Conservation (phyloP, 35 echinoderm and acorn worm genomes). For the Heliocidaris tuberculata region DNA sequence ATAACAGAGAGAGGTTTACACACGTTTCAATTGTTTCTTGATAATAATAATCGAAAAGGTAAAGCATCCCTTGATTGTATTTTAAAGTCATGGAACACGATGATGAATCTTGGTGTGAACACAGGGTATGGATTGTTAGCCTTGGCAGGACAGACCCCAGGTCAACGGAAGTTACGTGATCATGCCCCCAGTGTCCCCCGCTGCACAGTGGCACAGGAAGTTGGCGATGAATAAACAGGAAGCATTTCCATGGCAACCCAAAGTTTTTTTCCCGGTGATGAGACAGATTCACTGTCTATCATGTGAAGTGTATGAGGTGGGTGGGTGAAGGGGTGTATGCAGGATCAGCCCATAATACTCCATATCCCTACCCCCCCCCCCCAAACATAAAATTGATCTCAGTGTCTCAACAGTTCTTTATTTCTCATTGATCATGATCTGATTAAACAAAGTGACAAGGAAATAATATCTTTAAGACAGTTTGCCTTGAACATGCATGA, state of each 20-base stretch:
- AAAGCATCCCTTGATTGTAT: too few relatives aligned
- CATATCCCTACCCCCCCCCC: not conserved
- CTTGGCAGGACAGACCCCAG: slow-evolving; percentile 11
- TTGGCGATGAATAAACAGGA: slow-evolving; percentile 40
- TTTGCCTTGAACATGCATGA: not conserved
- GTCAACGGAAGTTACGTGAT: slow-evolving; percentile 38
- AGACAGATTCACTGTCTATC: slow-evolving; percentile 39
- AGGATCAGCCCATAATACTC: not conserved
- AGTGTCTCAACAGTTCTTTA: not conserved
- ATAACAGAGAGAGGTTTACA: too few relatives aligned
- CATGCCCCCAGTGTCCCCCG: not conserved
- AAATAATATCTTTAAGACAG: not conserved
- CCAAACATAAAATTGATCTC: too few relatives aligned
- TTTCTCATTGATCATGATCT: not conserved
- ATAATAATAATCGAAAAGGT: too few relatives aligned
- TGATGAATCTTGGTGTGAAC: not conserved
- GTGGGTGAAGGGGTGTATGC: not conserved
- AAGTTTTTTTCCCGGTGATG: slow-evolving; percentile 26
- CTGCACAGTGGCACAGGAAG: slow-evolving; percentile 22
- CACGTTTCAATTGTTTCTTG: too few relatives aligned
- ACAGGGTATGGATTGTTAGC: not conserved
- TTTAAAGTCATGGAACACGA: too few relatives aligned
- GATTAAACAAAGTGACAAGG: not conserved
- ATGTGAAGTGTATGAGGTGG: not conserved
- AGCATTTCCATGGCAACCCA: not conserved